phyloP scores from a whole-genome alignment of 2,797 vertebrate genomes.

The Astyanax mexicanus region DNA sequence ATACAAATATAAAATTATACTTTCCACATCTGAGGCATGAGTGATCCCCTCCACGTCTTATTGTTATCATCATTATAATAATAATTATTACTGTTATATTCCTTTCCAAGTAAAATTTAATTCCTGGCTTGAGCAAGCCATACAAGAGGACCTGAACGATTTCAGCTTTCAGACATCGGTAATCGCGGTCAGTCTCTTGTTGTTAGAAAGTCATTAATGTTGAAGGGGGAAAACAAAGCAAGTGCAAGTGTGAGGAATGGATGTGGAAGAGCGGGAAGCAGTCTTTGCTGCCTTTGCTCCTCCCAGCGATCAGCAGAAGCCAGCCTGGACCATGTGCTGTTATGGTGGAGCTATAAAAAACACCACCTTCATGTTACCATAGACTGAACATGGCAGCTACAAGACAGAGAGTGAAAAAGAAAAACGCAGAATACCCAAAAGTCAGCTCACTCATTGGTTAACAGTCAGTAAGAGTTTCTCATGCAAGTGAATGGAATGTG shows the following conservation, averaged over 20 bases:
- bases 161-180: conserved; percentile 87
- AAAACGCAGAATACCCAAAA: conserved; percentile 8
- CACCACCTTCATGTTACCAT: not conserved
- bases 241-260: conserved; percentile 82
- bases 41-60: conserved; percentile 90
- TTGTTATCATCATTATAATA: conserved; percentile 67
- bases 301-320: conserved; percentile 49
- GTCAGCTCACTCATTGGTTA: conserved; percentile 59
- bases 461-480: conserved; percentile 42
- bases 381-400: not conserved
- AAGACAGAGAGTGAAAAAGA: not conserved
- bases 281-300: conserved; percentile 55
- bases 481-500: conserved; percentile 13
- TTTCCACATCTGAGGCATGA: conserved; percentile 99
- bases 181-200: conserved; percentile 80
- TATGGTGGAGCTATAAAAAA: not conserved
- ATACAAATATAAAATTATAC: conserved; percentile 99
- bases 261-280: conserved; percentile 52
- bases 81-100: conserved; percentile 72
- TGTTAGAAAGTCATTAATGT: conserved; percentile 80
- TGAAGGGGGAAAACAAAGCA: conserved; percentile 63
- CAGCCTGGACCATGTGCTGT: not conserved
- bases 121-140: conserved; percentile 95
- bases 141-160: conserved; percentile 97
- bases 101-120: conserved; percentile 95